Evolutionary conservation across 2,797 vertebrate genomes (phyloP).

Genomic region (Muraenolepis orangiensis): DNA sequence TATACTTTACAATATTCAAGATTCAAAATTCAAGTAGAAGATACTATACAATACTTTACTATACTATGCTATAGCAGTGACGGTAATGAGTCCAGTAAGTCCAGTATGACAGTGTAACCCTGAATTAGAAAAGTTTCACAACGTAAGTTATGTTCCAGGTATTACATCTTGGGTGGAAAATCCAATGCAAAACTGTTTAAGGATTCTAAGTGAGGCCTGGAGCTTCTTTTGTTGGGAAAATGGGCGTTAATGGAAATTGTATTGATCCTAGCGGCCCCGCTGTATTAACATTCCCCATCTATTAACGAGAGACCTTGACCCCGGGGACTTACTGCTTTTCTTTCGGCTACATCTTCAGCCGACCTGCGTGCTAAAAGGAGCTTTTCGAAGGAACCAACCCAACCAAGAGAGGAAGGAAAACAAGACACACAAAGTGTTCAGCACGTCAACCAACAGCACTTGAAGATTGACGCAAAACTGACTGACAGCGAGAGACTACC

Average conservation of each 20-base stretch:
- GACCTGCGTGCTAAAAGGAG: slow-evolving; percentile 9
- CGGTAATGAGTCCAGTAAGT: too few relatives aligned
- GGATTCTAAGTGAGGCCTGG: background rate
- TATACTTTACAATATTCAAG: too few relatives aligned
- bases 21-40: too few relatives aligned
- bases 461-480: slow-evolving; percentile 53
- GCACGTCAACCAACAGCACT: slow-evolving; percentile 39
- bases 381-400: slow-evolving; percentile 27
- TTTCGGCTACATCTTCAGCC: background rate
- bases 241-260: slow-evolving; percentile 10
- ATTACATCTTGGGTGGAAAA: background rate
- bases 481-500: slow-evolving; percentile 53
- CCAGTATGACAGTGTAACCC: too few relatives aligned
- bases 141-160: background rate
- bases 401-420: slow-evolving; percentile 34
- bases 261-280: slow-evolving; percentile 13
- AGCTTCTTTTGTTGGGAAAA: background rate
- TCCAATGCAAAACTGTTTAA: background rate
- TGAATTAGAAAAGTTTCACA: background rate
- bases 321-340: slow-evolving; percentile 10
- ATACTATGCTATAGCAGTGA: too few relatives aligned
- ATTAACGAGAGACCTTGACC: slow-evolving; percentile 19
- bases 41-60: too few relatives aligned
- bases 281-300: slow-evolving; percentile 10
- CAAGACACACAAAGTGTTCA: too few relatives aligned